Base-by-base conservation (phyloP, 2,888 invertebrate species). In the Aphodius granarius region DNA sequence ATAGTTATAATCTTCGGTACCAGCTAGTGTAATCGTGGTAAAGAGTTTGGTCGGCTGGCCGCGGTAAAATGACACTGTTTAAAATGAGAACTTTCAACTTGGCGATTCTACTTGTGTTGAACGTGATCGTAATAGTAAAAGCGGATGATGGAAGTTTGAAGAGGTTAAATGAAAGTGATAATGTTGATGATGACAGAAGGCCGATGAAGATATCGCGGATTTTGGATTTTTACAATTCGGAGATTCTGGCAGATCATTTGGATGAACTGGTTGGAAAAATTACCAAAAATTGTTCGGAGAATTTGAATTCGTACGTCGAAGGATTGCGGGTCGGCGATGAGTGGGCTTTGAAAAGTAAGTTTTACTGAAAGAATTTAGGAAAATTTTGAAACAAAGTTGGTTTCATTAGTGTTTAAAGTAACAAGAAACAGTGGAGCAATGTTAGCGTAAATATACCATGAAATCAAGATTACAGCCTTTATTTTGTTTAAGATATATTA, bases 321-420 rank as follows among this genome's bases (percentile, higher is more conserved):
- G 92, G 91, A 0, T 86, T 94, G 62, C 83, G 85, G 75, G 88
- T 88, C 70, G 90, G 90, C 73, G 88, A 89, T 73, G 87, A 91
- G 9, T 94, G 94, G 94, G 93, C 94, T 5, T 88, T 93, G 68
- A 92, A 92, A 86, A 92, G 93, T 94, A 86, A 93, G 93, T 91
- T 77, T 66, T 3, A 4, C n/a, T 17, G 13, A 17, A 16, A 16
- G 13, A 23, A 5, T 23, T 23, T 4, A 23, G 9, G 23, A 23
- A 23, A 23, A 23, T 23, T 5, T 23, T 5, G 23, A 9, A 23
- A 23, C 23, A 5, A 9, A 4, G 23, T 23, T 9, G 23, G 23
- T 23, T 23, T 23, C 4, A 23, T 43, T 43, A 43, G 3, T 43
- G 13, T 43, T 43, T 43, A 43, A 13, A 43, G 1, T 43, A 43